phyloP scores from a whole-genome alignment of 1,140 invertebrate genomes.

The Pantala flavescens region DNA sequence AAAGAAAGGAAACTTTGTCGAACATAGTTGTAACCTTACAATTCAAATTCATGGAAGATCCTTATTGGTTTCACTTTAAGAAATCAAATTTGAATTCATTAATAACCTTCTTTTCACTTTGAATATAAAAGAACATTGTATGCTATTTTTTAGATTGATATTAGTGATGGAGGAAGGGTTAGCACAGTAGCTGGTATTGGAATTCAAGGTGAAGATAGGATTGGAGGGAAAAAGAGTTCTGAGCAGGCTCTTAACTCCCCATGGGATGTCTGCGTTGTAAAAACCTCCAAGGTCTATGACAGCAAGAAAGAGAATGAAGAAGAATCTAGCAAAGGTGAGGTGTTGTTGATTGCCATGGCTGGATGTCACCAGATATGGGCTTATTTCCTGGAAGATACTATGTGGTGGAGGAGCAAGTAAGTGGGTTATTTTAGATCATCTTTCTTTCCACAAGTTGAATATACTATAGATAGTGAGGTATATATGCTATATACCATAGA shows the following conservation, averaged over 20 bases:
- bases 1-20: too few species aligned
- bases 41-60: too few species aligned
- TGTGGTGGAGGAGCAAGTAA: slow-evolving; percentile 44
- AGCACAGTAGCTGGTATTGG: slow-evolving; percentile 69
- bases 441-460: too few species aligned
- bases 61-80: too few species aligned
- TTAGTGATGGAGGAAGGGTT: slow-evolving; percentile 48
- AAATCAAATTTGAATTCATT: too few species aligned
- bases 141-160: slow-evolving; percentile 45
- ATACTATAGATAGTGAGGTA: too few species aligned
- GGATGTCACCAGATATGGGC: slow-evolving; percentile 93
- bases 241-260: slow-evolving; percentile 73
- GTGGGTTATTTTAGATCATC: not conserved
- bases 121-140: slow-evolving; percentile 8
- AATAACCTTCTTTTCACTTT: slow-evolving; percentile 16
- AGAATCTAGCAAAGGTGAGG: slow-evolving; percentile 29
- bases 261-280: slow-evolving; percentile 62
- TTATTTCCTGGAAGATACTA: slow-evolving; percentile 62
- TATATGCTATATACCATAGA: too few species aligned
- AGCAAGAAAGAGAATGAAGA: slow-evolving; percentile 26
- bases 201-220: slow-evolving; percentile 53
- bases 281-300: slow-evolving; percentile 37
- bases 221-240: slow-evolving; percentile 51
- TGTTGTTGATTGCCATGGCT: slow-evolving; percentile 81
- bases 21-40: too few species aligned